Evolutionary conservation across 53 echinoderm and acorn worm genomes (phyloP).

Genomic region (Stichopus horrens): DNA sequence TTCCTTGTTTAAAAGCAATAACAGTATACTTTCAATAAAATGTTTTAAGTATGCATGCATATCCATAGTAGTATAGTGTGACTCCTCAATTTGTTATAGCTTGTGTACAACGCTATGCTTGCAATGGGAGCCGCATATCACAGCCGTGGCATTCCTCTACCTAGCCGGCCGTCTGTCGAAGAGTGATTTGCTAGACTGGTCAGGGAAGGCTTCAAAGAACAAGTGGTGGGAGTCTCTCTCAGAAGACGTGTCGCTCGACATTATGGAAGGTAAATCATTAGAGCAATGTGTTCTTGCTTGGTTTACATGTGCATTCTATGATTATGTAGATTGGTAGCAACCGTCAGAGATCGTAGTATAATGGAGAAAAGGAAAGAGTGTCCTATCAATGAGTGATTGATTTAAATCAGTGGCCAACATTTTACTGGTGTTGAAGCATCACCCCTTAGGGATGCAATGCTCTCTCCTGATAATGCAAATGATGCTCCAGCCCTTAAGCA

Average conservation of each 20-base stretch:
- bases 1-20: neutral
- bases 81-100: conserved; percentile 43
- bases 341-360: too few relatives aligned
- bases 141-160: conserved; percentile 92
- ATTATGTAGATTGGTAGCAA: too few relatives aligned
- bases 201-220: conserved; percentile 79
- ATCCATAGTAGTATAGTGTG: neutral
- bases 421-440: too few relatives aligned
- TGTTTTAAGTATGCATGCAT: neutral
- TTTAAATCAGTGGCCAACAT: too few relatives aligned
- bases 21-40: neutral
- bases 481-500: too few relatives aligned
- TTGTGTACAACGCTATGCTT: conserved; percentile 91
- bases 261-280: conserved; percentile 86
- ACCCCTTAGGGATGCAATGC: too few relatives aligned
- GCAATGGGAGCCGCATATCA: conserved; percentile 97
- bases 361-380: too few relatives aligned
- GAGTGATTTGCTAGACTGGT: conserved; percentile 97
- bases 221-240: conserved; percentile 99
- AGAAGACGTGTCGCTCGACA: conserved; percentile 90
- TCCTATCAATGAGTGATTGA: too few relatives aligned
- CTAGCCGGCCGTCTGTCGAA: conserved; percentile 94
- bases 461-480: too few relatives aligned
- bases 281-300: too few relatives aligned
- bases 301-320: too few relatives aligned